Conservation (phyloP, 2,888 invertebrate species). For the Epinotia bilunana region DNA sequence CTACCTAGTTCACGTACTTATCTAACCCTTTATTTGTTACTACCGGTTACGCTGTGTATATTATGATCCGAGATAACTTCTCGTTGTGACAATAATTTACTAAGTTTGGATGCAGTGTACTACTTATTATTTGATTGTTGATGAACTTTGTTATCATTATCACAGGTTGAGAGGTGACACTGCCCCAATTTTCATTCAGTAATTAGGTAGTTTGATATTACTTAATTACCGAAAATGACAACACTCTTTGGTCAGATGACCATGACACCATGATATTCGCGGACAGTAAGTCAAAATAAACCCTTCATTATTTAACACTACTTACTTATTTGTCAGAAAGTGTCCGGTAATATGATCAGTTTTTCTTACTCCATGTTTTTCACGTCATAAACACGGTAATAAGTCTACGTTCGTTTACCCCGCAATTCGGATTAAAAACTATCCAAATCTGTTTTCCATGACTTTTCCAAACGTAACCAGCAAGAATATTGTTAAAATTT, state of each 20-base stretch:
- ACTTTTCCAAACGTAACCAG: not conserved
- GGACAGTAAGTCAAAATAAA: not conserved
- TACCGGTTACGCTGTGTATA: not conserved
- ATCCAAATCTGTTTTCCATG: not conserved
- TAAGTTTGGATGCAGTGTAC: constrained; percentile 7
- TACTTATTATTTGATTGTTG: not conserved
- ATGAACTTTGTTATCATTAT: constrained; percentile 31
- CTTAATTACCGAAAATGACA: constrained; percentile 30
- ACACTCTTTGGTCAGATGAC: not conserved
- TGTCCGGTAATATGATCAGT: not conserved
- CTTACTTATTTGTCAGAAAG: constrained; percentile 1
- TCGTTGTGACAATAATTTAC: not conserved
- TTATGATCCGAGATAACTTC: not conserved
- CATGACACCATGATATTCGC: not conserved
- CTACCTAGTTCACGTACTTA: not conserved
- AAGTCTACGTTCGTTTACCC: not conserved
- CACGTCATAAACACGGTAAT: not conserved
- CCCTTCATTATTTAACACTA: not conserved
- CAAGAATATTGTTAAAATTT: not conserved
- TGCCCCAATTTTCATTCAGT: constrained; percentile 33
- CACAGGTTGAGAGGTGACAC: constrained; percentile 32
- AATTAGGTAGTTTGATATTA: constrained; percentile 24
- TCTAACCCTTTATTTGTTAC: not conserved
- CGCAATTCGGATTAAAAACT: not conserved
- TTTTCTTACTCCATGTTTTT: not conserved